Base-by-base conservation (phyloP, 2,113 vertebrate genomes). In the Grammomys surdaster region DNA sequence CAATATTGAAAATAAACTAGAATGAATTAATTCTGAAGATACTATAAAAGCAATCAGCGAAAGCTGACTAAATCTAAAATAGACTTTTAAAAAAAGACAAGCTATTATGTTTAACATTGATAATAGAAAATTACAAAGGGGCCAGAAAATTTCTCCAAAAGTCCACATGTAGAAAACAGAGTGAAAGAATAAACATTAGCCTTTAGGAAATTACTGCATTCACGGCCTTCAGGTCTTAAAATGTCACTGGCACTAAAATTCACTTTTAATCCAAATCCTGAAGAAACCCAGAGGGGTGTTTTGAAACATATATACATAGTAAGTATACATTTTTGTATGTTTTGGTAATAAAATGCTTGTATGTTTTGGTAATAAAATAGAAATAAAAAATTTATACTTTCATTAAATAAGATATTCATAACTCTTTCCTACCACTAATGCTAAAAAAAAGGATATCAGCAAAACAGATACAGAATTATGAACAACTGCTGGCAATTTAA, bases 331-430 rank as follows among this genome's bases (percentile, higher is more conserved):
- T 17, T 67, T 77, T 3, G n/a, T 43, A 3, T 84, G n/a, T 72
- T 96, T 96, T 89, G 82, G 19, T 78, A 89, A 70, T 91, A 91
- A 88, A 85, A 46, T 58, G 67, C 5, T 76, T 63, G 31, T 43
- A 3, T 84, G n/a, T 72, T 96, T 96, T 89, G 82, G 19, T 78
- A 89, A 70, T 91, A 91, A 88, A 87, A 63, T 51, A 54, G 60
- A 43, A 88, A 54, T 6, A 58, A n/a, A 94, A 94, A 76, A 84
- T 54, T 31, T 56, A 56, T 60, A 9, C 24, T 89, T 80, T 43
- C 24, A 84, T 63, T 72, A 94, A 58, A 91, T 76, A 36, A 67
- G 46, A 54, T 93, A n/a, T 20, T 85, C 8, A 63, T 82, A 77
- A 90, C 33, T 84, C 24, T 96, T 95, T 91, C 46, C 36, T 87